Base-by-base conservation (phyloP, 2,797 vertebrate genomes). In the Hippopotamyrus pictus region DNA sequence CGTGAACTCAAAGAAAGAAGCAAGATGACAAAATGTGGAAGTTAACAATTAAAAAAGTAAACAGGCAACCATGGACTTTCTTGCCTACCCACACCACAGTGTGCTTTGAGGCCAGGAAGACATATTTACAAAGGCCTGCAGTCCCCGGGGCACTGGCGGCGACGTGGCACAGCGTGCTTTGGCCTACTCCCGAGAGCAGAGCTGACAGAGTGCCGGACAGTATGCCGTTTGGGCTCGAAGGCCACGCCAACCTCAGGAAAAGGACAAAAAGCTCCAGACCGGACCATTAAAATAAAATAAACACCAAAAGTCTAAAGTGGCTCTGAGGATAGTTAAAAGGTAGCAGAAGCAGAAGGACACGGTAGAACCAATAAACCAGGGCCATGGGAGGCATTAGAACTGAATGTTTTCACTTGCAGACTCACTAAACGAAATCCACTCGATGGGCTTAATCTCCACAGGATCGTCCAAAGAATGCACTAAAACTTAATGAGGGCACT, bases 401-500 rank as follows among this genome's bases (percentile, higher is more conserved):
- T 92, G 88, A 91, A 88, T 91, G 89, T 89, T 91, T 89, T 89
- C 79, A 41, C 90, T 92, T 86, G 85, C 89, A 46, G 62, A 7
- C 88, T 22, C 33, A 9, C 50, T 57, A 89, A 46, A 84, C 57
- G 91, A 86, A 89, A 91, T 79, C 88, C 57, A 88, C 87, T 90
- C 91, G 89, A 92, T 90, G 90, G 89, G 91, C 91, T 88, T 92
- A 92, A 93, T 94, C 92, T 89, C 90, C 92, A 89, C 88, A 90
- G 88, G 91, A 89, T 93, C 92, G 92, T 92, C 91, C 94, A 90
- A 37, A 92, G 83, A 92, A 90, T 92, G 92, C 90, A 92, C 94
- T 94, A 92, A 91, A 90, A 89, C 89, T 92, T 92, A 94, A 94
- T 93, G 93, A 94, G 93, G 92, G 92, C 92, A 89, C 92, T 91